These are phyloP conservation scores for Saguinus midas DNA, from an alignment of 2,113 vertebrate species.

Conservation along the genomic window DNA sequence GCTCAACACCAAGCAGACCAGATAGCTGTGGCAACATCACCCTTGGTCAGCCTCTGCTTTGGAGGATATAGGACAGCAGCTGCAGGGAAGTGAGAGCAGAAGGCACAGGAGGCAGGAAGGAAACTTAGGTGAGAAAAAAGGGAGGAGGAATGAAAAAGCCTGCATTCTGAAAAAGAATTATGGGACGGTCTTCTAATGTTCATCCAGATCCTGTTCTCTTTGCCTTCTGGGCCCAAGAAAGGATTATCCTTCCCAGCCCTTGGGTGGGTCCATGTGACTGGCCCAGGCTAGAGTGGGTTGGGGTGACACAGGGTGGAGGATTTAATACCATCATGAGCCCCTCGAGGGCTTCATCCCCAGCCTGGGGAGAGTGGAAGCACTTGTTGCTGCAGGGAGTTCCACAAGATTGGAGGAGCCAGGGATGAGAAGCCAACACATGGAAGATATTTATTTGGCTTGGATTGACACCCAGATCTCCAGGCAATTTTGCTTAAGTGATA, in stretches of 20 bases:
- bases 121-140: not conserved
- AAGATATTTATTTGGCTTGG: not conserved
- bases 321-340: not conserved
- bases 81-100: not conserved
- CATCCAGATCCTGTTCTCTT: not conserved
- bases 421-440: too few species aligned
- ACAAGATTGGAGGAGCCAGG: not conserved
- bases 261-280: not conserved
- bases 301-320: fast-evolving
- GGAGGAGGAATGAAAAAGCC: not conserved
- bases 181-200: not conserved
- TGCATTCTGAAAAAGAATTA: not conserved
- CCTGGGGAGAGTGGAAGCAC: not conserved
- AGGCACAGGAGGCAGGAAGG: not conserved
- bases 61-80: not conserved
- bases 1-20: not conserved
- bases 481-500: not conserved
- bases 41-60: not conserved
- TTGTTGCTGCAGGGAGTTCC: not conserved
- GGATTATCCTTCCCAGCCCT: not conserved
- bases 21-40: fast-evolving
- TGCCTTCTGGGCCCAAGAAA: not conserved
- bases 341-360: not conserved
- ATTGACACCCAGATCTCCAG: not conserved
- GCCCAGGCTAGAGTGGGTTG: not conserved